Percentiles rank a stretch among this genome's conserved stretches.
Evolutionary conservation across 1,140 invertebrate species (phyloP).

Genomic region (Drosophila elegans): DNA sequence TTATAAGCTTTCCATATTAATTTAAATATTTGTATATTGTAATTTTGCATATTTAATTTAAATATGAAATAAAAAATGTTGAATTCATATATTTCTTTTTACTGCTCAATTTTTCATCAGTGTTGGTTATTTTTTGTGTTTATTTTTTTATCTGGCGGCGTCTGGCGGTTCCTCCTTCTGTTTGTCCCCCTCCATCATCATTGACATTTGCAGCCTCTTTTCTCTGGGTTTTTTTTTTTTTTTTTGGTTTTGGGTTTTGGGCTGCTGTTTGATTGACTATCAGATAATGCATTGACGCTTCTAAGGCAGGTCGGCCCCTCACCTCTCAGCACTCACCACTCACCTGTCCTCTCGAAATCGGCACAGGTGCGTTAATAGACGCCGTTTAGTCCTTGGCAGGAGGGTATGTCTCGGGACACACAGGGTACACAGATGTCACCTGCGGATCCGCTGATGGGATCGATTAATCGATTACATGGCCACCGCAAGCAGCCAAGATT

Average conservation of each 20-base stretch:
- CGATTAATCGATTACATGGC: conserved; percentile 46
- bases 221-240: background rate
- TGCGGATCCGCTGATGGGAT: conserved; percentile 29
- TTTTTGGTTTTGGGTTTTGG: conserved; percentile 3
- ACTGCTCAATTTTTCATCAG: too few species aligned
- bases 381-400: background rate
- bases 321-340: background rate
- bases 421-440: conserved; percentile 38
- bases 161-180: conserved; percentile 4
- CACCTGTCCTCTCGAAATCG: background rate
- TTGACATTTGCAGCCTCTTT: conserved; percentile 15
- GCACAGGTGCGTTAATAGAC: conserved; percentile 66
- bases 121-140: conserved; percentile 22
- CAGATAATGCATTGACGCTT: conserved; percentile 66
- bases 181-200: conserved; percentile 18
- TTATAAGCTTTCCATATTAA: too few species aligned
- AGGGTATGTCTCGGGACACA: background rate
- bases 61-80: too few species aligned
- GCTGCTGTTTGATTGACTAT: conserved; percentile 66
- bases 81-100: too few species aligned
- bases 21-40: too few species aligned
- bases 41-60: too few species aligned
- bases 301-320: conserved; percentile 44
- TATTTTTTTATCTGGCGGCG: conserved; percentile 9
- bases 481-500: conserved; percentile 31